Evolutionary conservation across 2,888 invertebrate genomes (phyloP), one percentile per base, ranked within the genome.

Genomic region (Alloscopus bannaensis): DNA sequence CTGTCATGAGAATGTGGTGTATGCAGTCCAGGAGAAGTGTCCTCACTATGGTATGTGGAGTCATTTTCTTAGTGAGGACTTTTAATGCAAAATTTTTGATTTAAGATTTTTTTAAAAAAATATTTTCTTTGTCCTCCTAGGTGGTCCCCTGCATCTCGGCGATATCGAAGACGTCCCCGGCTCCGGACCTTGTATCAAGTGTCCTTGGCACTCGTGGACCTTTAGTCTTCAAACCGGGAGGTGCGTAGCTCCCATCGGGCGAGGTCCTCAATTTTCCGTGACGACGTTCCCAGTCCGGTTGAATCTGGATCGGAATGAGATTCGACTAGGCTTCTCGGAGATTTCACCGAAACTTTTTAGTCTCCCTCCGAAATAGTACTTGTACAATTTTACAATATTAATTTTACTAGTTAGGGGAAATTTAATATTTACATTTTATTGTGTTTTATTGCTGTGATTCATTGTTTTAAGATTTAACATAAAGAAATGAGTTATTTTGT

Each of bases 171-270:
- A 85, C 13, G 47, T 84, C 8, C 83, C 85, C 0, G 75, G 76
- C 8, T 65, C 75, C 20, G 78, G 81, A 1, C 62, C 78, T 0
- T 84, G 82, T 57, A 81, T 85, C 31, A 83, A 82, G 50, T 85
- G 85, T 52, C 85, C 85, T 0, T 84, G 83, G 84, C 85, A 85
- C 31, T 59, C 60, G 0, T 85, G 84, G 83, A 83, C 78, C 47
- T 85, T 85, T 68, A 78, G 83, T 60, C 60, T 85, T 20, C 57
- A 28, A 1, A 69, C 79, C 16, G 85, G 85, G 22, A 62, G 66
- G 11, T 85, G 85, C 62, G 57, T 85, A 20, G 66, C 50, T 64
- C 85, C 85, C 3, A 47, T 62, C 2, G 69, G 73, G 13, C 65
- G 78, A 20, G 66, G 69, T 20, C 36, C 26, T n/a, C 26, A 8